phyloP scores from a whole-genome alignment of 2,797 vertebrate species.

The Melopsittacus undulatus region DNA sequence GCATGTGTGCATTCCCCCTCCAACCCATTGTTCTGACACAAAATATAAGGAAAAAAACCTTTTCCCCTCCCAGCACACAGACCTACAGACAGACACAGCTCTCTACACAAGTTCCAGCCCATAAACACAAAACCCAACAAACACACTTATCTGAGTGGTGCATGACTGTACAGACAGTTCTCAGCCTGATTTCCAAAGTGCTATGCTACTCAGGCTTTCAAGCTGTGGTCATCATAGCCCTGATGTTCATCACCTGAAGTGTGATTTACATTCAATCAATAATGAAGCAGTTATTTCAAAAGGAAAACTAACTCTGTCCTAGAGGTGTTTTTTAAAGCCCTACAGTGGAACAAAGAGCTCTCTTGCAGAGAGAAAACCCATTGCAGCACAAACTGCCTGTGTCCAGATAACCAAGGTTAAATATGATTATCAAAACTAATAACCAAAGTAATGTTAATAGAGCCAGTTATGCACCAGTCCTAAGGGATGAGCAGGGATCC shows the following conservation, averaged over 20 bases:
- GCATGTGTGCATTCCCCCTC: background rate
- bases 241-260: background rate
- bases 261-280: background rate
- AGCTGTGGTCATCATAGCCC: background rate
- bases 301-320: background rate
- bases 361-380: background rate
- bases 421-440: background rate
- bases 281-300: conserved; percentile 15
- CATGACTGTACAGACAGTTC: background rate
- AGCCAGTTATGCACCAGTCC: background rate
- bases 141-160: accelerated
- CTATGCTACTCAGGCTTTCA: background rate
- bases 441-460: background rate
- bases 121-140: background rate
- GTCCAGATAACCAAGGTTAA: background rate
- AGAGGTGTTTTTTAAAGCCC: background rate
- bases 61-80: background rate
- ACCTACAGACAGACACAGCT: background rate
- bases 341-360: background rate
- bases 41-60: background rate
- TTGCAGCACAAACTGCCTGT: background rate
- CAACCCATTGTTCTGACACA: background rate
- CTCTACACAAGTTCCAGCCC: background rate
- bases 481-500: background rate
- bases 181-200: background rate